Evolutionary conservation across 2,797 vertebrate genomes (phyloP).

Genomic region (Lepus oiostolus): DNA sequence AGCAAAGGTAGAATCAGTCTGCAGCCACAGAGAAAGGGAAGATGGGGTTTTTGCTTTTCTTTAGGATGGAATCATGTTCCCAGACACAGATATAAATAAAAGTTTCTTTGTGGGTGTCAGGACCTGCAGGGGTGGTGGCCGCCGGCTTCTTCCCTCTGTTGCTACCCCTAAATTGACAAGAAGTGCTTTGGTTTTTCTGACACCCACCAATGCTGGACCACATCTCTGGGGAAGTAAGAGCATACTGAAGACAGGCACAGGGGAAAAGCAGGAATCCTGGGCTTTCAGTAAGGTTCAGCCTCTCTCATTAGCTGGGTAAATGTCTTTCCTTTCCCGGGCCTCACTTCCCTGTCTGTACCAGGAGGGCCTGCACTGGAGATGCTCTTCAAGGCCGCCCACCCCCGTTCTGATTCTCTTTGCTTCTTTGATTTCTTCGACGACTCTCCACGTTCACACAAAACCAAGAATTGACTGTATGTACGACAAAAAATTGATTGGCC

Average conservation of each 20-base stretch:
- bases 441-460: slow-evolving; percentile 64
- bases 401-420: not conserved
- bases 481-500: slow-evolving; percentile 74
- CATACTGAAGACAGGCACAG: rapidly evolving
- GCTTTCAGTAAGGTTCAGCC: not conserved
- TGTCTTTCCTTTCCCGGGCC: not conserved
- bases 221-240: not conserved
- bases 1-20: not conserved
- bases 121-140: not conserved
- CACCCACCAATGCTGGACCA: not conserved
- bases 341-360: not conserved
- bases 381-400: not conserved
- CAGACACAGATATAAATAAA: not conserved
- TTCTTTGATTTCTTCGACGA: slow-evolving; percentile 20
- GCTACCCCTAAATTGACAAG: not conserved
- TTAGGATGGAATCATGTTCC: not conserved
- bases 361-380: not conserved
- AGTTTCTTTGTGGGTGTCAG: not conserved
- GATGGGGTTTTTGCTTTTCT: not conserved
- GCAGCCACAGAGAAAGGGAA: not conserved
- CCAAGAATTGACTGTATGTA: slow-evolving; percentile 54
- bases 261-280: not conserved
- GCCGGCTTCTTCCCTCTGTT: not conserved
- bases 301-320: not conserved
- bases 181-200: not conserved